phyloP scores from a whole-genome alignment of 1,140 invertebrate genomes.

The Drosophila pseudoananassae region DNA sequence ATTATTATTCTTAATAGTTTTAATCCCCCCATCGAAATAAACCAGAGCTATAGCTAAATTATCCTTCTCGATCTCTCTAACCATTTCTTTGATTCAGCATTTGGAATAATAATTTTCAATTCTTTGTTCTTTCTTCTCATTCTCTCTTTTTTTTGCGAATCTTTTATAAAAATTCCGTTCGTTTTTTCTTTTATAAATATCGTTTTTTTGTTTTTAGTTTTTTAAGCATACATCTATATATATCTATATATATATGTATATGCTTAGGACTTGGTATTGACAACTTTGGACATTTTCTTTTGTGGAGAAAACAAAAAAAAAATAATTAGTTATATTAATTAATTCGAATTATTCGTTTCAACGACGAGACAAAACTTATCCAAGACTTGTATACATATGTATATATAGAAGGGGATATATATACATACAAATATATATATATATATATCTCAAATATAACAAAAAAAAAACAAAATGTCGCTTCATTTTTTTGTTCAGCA shows the following conservation, averaged over 20 bases:
- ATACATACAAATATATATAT: constrained; percentile 19
- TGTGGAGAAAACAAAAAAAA: constrained; percentile 36
- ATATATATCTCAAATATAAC: constrained; percentile 53
- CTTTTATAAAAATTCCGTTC: constrained; percentile 74
- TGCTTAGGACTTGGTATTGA: constrained; percentile 62
- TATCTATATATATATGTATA: constrained; percentile 48
- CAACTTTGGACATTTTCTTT: constrained; percentile 71
- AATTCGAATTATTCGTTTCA: constrained; percentile 33
- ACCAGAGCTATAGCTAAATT: constrained; percentile 54
- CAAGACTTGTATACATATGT: constrained; percentile 36
- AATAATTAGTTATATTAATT: constrained; percentile 7
- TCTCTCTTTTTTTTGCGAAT: constrained; percentile 45
- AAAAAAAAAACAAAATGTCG: constrained; percentile 53
- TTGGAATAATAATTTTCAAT: constrained; percentile 55
- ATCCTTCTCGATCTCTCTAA: constrained; percentile 27
- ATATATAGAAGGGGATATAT: constrained; percentile 12
- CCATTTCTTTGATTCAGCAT: constrained; percentile 57
- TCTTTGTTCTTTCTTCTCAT: constrained; percentile 2
- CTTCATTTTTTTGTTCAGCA: constrained; percentile 34
- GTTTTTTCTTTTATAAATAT: constrained; percentile 60
- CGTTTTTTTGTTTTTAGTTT: constrained; percentile 20
- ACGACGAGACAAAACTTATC: constrained; percentile 21
- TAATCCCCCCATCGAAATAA: constrained; percentile 46
- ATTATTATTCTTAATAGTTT: constrained; percentile 26
- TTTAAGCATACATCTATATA: constrained; percentile 47